Evolutionary conservation across 2,888 invertebrate species (phyloP), one percentile per base, ranked within the genome.

Genomic region (Creontiades dilutus): DNA sequence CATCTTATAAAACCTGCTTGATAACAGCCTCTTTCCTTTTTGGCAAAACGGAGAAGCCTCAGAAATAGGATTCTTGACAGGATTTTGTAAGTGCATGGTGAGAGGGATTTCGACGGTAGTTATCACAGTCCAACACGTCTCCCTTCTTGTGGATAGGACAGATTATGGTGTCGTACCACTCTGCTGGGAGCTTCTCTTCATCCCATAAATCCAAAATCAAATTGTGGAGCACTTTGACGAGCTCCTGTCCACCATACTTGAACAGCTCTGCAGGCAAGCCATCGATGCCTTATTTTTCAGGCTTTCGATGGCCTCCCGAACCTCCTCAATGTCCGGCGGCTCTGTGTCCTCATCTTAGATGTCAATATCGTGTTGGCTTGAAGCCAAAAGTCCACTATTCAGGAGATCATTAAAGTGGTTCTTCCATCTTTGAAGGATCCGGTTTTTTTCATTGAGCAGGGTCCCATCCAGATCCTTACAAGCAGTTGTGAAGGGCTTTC

Each of bases 381-480:
- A n/a, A n/a, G n/a, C n/a, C n/a, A n/a, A n/a, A n/a, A n/a, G n/a
- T n/a, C n/a, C n/a, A n/a, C 2, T 12, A 12, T 12, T 12, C 12
- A 75, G 75, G 2, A 75, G 75, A 4, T 75, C 75, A 75, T 19
- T 75, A 19, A 75, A 19, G 75, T 75, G 75, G 19, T 14, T 75
- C 75, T 19, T 75, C 75, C 75, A 75, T 75, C 75, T 19, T 19
- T 13, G 7, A 3, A 75, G n/a, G 3, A 75, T 19, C 11, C 28
- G 3, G 75, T 19, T 2, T 7, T 75, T 75, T 75, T 75, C 23
- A 75, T 75, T 75, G 2, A 75, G 19, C 16, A 75, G 75, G 1
- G 75, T 75, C 28, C 75, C 75, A 19, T 75, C 75, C 2, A 3
- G 5, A 19, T 75, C 75, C 75, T 75, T 75, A 75, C 75, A 75